Base-by-base conservation (phyloP, 2,888 invertebrate species). In the Morpho deidamia region DNA sequence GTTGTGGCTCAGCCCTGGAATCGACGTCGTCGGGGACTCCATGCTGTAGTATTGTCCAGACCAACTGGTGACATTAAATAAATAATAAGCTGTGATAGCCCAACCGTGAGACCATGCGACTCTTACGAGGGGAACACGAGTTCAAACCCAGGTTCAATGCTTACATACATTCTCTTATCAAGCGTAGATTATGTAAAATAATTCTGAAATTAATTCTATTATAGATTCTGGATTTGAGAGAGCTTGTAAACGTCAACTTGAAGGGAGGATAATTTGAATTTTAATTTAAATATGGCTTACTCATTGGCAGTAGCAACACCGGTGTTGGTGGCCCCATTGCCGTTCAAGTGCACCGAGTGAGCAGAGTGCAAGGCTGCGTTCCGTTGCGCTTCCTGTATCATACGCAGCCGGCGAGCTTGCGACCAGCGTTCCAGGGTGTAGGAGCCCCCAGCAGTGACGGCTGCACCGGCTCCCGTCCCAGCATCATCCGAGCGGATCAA, bases 381-480 rank as follows among this genome's bases (percentile, higher is more conserved):
- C 46, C 84, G 80, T 67, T 86, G 83, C 51, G 88, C 88, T 69
- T 86, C 84, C 51, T 81, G 81, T 48, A 89, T 89, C 85, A 88
- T 83, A 68, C 86, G 85, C 67, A 87, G 72, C 1, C 88, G 83
- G 38, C 86, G 81, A 65, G 82, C 84, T 74, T 84, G 86, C 59
- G 79, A 81, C 83, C 84, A 83, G 53, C 87, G 88, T 81, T 89
- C 88, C 74, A 87, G 76, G 59, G 84, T 78, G 74, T 83, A 85
- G 40, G 85, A 80, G 37, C 82, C 81, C 60, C 68, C 34, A 59
- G 68, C 53, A 65, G 11, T 78, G 77, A 60, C 78, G 79, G 12
- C 68, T 67, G 66, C 47, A 69, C 67, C 23, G 77, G 66, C 53
- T 58, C 23, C 23, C 23, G 23, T 23, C 23, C 23, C 23, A 23